Percentiles rank a stretch among this genome's conserved stretches.
phyloP scores from a whole-genome alignment of 2,113 vertebrate species.

The Meriones unguiculatus region DNA sequence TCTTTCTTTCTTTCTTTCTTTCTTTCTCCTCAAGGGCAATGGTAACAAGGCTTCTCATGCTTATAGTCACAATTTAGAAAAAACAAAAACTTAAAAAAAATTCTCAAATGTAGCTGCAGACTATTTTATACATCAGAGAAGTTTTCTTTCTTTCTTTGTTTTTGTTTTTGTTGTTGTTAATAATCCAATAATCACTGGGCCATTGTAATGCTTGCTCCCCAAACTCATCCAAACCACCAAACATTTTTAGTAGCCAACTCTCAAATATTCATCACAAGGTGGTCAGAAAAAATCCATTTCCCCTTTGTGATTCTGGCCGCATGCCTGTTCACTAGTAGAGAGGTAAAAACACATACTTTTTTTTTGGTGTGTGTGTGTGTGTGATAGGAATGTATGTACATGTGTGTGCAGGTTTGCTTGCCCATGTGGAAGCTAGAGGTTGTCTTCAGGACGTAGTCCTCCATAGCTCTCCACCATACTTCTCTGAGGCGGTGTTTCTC shows the following conservation, averaged over 20 bases:
- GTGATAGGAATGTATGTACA: too few species aligned
- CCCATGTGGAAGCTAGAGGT: background rate
- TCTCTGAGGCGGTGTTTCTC: background rate
- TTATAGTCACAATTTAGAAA: background rate
- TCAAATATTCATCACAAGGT: conserved; percentile 55
- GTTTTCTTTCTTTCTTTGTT: background rate
- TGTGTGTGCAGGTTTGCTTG: background rate
- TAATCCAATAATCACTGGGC: background rate
- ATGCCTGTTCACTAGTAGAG: background rate
- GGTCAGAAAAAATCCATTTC: background rate
- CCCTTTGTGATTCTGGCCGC: background rate
- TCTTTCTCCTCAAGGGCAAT: background rate
- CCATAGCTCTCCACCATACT: background rate
- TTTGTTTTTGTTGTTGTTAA: background rate
- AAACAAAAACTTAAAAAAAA: background rate
- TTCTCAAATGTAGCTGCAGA: background rate
- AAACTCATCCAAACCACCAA: background rate
- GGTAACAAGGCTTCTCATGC: background rate
- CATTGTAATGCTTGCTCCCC: background rate
- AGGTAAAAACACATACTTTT: background rate
- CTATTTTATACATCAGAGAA: background rate
- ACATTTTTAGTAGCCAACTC: conserved; percentile 56
- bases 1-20: background rate
- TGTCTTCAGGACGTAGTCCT: background rate
- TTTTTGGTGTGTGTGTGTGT: too few species aligned